phyloP scores from a whole-genome alignment of 1,140 invertebrate species.

The Drosophila bocqueti region DNA sequence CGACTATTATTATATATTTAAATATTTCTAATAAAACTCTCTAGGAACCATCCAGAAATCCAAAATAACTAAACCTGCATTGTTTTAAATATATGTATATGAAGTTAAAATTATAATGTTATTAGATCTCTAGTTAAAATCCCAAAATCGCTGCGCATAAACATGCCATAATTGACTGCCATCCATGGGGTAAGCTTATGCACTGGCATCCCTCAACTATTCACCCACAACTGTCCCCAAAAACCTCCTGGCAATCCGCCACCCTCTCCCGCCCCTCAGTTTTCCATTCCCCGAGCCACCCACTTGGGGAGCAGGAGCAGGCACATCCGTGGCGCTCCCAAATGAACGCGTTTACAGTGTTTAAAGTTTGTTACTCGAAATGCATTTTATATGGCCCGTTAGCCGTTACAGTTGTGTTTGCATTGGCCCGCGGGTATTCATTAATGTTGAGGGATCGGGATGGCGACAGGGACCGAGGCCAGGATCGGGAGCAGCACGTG shows the following conservation, averaged over 20 bases:
- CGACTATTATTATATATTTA: background rate
- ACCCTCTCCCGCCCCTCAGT: background rate
- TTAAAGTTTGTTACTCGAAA: slow-evolving; percentile 79
- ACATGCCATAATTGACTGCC: slow-evolving; percentile 31
- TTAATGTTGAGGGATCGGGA: slow-evolving; percentile 52
- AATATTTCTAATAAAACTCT: background rate
- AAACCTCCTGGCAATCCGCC: background rate
- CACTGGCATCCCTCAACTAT: slow-evolving; percentile 31
- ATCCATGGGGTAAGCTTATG: slow-evolving; percentile 18
- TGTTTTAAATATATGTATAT: background rate
- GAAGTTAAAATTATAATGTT: too few species aligned
- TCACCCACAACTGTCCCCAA: slow-evolving; percentile 27
- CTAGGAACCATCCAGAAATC: background rate
- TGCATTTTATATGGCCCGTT: slow-evolving; percentile 80
- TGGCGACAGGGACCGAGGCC: background rate
- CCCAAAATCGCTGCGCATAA: slow-evolving; percentile 7
- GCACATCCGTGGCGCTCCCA: slow-evolving; percentile 52
- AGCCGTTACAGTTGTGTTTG: slow-evolving; percentile 71
- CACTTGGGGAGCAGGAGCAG: slow-evolving; percentile 13
- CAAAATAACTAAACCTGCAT: background rate
- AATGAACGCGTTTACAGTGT: slow-evolving; percentile 71
- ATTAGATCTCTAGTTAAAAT: background rate
- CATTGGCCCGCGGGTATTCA: slow-evolving; percentile 74
- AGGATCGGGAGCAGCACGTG: slow-evolving; percentile 37
- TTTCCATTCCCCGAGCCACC: background rate